phyloP scores from a whole-genome alignment of 2,797 vertebrate genomes.

The Ctenopoma kingsleyae region DNA sequence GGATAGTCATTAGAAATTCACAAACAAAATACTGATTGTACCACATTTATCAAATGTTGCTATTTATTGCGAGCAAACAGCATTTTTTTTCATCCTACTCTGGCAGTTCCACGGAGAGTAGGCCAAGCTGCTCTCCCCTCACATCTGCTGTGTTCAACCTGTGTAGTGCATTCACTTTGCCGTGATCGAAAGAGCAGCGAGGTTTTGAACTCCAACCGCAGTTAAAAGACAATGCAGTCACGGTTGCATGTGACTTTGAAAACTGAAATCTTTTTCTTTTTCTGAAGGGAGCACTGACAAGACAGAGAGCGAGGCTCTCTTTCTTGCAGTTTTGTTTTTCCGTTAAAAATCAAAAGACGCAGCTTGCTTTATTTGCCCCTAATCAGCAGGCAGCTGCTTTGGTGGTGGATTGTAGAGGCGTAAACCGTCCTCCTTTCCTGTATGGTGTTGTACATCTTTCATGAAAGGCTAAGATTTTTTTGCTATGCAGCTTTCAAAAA shows the following conservation, averaged over 20 bases:
- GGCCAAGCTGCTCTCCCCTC: slow-evolving; percentile 72
- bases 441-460: slow-evolving; percentile 52
- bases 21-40: slow-evolving; percentile 76
- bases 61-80: slow-evolving; percentile 73
- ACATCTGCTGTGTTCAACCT: slow-evolving; percentile 64
- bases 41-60: slow-evolving; percentile 77
- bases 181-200: slow-evolving; percentile 64
- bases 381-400: slow-evolving; percentile 81
- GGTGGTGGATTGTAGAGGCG: slow-evolving; percentile 78
- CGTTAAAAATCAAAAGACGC: slow-evolving; percentile 75
- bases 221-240: slow-evolving; percentile 77
- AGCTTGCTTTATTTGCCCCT: slow-evolving; percentile 79
- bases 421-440: slow-evolving; percentile 68
- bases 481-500: slow-evolving; percentile 53
- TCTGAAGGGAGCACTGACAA: slow-evolving; percentile 74
- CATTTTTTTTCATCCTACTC: slow-evolving; percentile 48
- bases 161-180: slow-evolving; percentile 69
- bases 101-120: slow-evolving; percentile 68
- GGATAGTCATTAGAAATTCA: slow-evolving; percentile 76
- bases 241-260: slow-evolving; percentile 79
- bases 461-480: slow-evolving; percentile 55
- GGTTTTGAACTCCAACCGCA: slow-evolving; percentile 81
- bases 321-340: slow-evolving; percentile 78
- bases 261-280: slow-evolving; percentile 70
- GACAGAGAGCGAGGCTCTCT: slow-evolving; percentile 65